Percentiles rank a stretch among this genome's conserved stretches.
These are phyloP conservation scores for Perognathus longimembris DNA, from an alignment of 2,113 vertebrate species.

Conservation along the genomic window DNA sequence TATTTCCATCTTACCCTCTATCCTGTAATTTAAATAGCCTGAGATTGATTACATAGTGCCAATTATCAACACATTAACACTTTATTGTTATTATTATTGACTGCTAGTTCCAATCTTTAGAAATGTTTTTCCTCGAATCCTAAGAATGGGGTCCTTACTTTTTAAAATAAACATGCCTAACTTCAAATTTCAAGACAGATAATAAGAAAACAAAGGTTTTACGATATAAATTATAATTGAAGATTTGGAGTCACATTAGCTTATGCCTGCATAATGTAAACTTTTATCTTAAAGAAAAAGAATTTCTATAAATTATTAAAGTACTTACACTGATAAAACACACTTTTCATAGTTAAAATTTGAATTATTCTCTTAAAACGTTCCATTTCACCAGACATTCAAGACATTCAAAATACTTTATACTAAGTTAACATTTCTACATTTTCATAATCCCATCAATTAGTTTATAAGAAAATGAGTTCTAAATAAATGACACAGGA, in stretches of 20 bases:
- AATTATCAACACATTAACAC: slow-evolving; percentile 36
- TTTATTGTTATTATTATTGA: slow-evolving; percentile 62
- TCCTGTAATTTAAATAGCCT: slow-evolving; percentile 56
- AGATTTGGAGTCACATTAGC: slow-evolving; percentile 62
- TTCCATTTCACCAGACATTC: slow-evolving; percentile 77
- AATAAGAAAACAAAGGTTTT: slow-evolving; percentile 41
- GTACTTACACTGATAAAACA: slow-evolving; percentile 78
- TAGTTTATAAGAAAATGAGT: slow-evolving; percentile 88
- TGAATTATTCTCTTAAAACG: slow-evolving; percentile 77
- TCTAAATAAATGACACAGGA: slow-evolving; percentile 99
- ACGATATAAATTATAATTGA: slow-evolving; percentile 62
- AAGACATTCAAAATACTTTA: slow-evolving; percentile 80
- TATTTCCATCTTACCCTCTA: slow-evolving; percentile 36
- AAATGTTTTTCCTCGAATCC: slow-evolving; percentile 56
- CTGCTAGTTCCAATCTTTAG: slow-evolving; percentile 62
- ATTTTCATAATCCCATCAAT: slow-evolving; percentile 84
- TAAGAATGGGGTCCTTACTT: slow-evolving; percentile 52
- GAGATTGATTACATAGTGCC: slow-evolving; percentile 60
- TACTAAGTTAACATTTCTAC: slow-evolving; percentile 79
- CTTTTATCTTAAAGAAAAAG: slow-evolving; percentile 56
- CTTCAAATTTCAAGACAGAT: slow-evolving; percentile 65
- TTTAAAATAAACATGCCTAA: slow-evolving; percentile 55
- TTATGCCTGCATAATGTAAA: slow-evolving; percentile 70
- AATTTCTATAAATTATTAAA: slow-evolving; percentile 70
- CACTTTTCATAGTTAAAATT: slow-evolving; percentile 78